Evolutionary conservation across 2,797 vertebrate genomes (phyloP).

Genomic region (Smutsia gigantea): DNA sequence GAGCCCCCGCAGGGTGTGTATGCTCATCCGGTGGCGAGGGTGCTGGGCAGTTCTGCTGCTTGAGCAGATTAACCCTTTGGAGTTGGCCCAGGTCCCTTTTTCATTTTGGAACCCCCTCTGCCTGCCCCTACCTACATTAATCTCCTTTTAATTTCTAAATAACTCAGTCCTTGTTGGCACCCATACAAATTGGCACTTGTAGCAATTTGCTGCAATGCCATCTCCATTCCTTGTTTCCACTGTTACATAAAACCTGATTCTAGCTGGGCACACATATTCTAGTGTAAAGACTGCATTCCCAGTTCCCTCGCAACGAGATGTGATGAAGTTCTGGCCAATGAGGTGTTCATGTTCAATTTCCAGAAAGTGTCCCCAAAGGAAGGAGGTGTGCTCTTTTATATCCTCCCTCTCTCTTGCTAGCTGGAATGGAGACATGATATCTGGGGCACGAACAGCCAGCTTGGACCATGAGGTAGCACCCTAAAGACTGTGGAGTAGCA

Average conservation of each 20-base stretch:
- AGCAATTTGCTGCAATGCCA: background rate
- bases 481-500: background rate
- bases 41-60: background rate
- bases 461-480: background rate
- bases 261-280: background rate
- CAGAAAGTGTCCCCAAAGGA: background rate
- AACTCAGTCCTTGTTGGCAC: background rate
- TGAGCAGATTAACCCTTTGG: background rate
- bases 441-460: background rate
- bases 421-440: background rate
- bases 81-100: background rate
- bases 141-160: background rate
- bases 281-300: background rate
- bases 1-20: background rate
- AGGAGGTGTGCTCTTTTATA: background rate
- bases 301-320: background rate
- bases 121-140: rapidly evolving
- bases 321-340: background rate
- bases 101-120: rapidly evolving
- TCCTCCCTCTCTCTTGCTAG: background rate
- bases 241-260: background rate
- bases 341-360: background rate
- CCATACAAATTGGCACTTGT: background rate
- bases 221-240: background rate
- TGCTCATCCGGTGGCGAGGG: background rate